Evolutionary conservation across 2,113 vertebrate genomes (phyloP).

Genomic region (Cyanistes caeruleus): DNA sequence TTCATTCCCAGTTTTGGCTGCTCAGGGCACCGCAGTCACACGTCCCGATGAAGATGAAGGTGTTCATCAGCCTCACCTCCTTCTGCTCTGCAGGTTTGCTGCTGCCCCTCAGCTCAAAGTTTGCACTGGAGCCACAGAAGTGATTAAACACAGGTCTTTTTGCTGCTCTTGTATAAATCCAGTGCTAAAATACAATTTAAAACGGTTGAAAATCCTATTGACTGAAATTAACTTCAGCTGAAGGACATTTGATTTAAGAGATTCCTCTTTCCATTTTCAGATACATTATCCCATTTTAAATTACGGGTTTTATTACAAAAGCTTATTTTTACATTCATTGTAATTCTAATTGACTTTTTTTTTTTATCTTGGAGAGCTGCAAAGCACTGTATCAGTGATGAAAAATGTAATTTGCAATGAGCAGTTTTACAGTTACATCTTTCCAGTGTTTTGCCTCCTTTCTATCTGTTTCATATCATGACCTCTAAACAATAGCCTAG

Average conservation of each 20-base stretch:
- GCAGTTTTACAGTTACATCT: constrained; percentile 36
- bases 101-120: background rate
- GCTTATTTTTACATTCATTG: constrained; percentile 65
- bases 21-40: accelerated
- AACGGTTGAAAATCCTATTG: constrained; percentile 56
- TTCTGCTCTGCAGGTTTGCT: background rate
- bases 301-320: constrained; percentile 64
- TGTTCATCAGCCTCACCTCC: accelerated
- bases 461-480: background rate
- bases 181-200: constrained; percentile 59
- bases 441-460: constrained; percentile 19
- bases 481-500: background rate
- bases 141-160: background rate
- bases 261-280: constrained; percentile 61
- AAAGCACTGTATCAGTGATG: constrained; percentile 52
- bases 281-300: constrained; percentile 67
- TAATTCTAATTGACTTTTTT: constrained; percentile 66
- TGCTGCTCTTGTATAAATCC: constrained; percentile 35
- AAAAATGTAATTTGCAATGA: constrained; percentile 64
- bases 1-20: background rate
- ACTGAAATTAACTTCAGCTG: constrained; percentile 69
- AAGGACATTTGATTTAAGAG: constrained; percentile 71
- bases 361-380: constrained; percentile 53
- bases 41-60: background rate
- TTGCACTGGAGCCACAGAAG: background rate